These are phyloP conservation scores for Xestia sexstrigata DNA, from an alignment of 2,888 invertebrate species.

Conservation along the genomic window DNA sequence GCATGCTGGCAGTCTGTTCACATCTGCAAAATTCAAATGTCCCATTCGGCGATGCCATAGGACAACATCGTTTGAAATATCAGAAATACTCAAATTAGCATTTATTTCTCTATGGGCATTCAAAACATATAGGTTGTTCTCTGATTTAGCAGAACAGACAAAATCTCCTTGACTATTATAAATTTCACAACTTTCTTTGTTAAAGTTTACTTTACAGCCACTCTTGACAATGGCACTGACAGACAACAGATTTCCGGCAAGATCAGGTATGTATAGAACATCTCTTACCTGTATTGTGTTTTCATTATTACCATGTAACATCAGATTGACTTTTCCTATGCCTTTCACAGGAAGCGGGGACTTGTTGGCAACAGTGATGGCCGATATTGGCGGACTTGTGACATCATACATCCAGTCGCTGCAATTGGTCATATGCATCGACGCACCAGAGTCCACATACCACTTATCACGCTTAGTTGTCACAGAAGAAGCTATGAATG, in stretches of 20 bases:
- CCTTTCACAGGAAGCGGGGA: too few relatives aligned
- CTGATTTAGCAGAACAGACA: not conserved
- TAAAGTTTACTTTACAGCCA: not conserved
- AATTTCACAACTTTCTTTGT: not conserved
- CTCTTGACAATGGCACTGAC: too few relatives aligned
- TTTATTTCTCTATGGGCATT: not conserved
- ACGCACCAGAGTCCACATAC: not conserved
- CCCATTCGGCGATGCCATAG: conserved; percentile 31
- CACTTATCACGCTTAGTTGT: not conserved
- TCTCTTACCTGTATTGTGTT: not conserved
- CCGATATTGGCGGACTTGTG: too few relatives aligned
- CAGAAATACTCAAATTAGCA: not conserved
- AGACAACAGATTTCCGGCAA: too few relatives aligned
- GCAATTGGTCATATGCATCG: not conserved
- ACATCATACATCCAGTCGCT: not conserved
- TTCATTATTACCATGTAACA: too few relatives aligned
- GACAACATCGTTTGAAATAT: conserved; percentile 6
- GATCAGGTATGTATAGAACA: not conserved
- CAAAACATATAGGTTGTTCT: not conserved
- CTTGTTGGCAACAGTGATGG: too few relatives aligned
- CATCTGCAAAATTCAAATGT: conserved; percentile 19
- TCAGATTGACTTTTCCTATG: too few relatives aligned
- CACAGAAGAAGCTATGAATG: not conserved
- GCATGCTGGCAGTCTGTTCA: conserved; percentile 12
- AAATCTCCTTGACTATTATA: not conserved